phyloP scores from a whole-genome alignment of 2,113 vertebrate species.

The Actinemys pallida region DNA sequence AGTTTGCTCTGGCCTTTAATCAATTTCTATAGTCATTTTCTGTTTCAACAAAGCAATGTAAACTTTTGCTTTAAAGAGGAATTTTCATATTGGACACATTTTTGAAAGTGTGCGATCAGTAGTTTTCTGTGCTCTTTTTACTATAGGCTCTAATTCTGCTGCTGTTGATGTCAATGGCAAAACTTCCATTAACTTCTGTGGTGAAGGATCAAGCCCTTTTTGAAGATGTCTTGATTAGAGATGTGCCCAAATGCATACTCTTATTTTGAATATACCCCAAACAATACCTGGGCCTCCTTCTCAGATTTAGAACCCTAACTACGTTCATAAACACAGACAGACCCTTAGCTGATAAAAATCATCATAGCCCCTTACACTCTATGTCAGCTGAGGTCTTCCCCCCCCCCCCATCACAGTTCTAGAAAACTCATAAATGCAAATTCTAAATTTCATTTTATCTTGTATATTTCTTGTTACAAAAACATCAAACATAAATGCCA shows the following conservation, averaged over 20 bases:
- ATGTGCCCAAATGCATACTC: not conserved
- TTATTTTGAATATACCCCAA: not conserved
- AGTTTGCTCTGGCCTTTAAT: not conserved
- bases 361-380: too few species aligned
- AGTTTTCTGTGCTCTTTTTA: not conserved
- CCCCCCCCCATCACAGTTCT: too few species aligned
- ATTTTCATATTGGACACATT: not conserved
- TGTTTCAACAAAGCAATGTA: not conserved
- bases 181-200: not conserved
- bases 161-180: not conserved
- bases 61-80: not conserved
- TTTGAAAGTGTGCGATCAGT: not conserved
- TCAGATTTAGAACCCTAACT: too few species aligned
- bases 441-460: too few species aligned
- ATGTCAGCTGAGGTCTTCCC: too few species aligned
- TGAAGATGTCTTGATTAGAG: not conserved
- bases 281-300: not conserved
- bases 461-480: too few species aligned
- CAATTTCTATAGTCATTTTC: not conserved
- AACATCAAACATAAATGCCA: too few species aligned
- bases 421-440: too few species aligned
- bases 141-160: not conserved
- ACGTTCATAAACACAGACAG: not conserved
- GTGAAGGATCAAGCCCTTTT: not conserved
- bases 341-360: too few species aligned